Evolutionary conservation across 2,113 vertebrate genomes (phyloP), one percentile per base, ranked within the genome.

Genomic region (Sceloporus undulatus): DNA sequence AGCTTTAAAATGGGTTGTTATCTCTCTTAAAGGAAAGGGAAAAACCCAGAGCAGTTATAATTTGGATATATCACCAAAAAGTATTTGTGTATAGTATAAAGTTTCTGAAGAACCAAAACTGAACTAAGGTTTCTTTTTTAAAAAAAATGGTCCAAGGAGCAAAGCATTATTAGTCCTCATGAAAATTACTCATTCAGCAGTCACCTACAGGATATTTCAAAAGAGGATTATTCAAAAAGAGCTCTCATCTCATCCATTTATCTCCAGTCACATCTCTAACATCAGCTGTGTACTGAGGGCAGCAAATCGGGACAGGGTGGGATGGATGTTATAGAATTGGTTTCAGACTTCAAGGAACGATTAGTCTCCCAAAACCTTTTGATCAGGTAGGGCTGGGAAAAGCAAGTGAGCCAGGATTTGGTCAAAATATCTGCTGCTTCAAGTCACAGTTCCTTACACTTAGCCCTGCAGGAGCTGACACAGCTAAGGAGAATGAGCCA

Each of bases 391-490:
- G 71, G 87, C 77, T 84, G 86, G 40, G 16, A 88, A 40, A 74
- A n/a, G 59, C 14, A 79, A 34, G 68, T 83, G 54, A 91, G 52
- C 66, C 6, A 56, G 54, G 62, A 56, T 91, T 93, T 93, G 90
- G 85, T 84, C 94, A 79, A 79, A 78, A 75, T 56, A 71, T 85
- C 9, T 87, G 90, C 70, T 90, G 91, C 91, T 83, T 88, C 73
- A 84, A 88, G 87, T 84, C 79, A 88, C 83, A 82, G 85, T 88
- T 85, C 87, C 88, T 94, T 90, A 73, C 7, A 84, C 89, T 91
- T 70, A 90, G 91, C 92, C 88, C 93, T 91, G 91, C 89, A 94
- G 92, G 94, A 95, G 87, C 90, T 92, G 92, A 91, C 91, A 90
- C 90, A 89, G 93, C 87, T 89, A 73, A 75, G 87, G 92, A 88